Percentiles rank a stretch among this genome's conserved stretches.
These are phyloP conservation scores for Zoanthus sansibaricus DNA, from an alignment of 92 coral and sea anemone species.

Conservation along the genomic window DNA sequence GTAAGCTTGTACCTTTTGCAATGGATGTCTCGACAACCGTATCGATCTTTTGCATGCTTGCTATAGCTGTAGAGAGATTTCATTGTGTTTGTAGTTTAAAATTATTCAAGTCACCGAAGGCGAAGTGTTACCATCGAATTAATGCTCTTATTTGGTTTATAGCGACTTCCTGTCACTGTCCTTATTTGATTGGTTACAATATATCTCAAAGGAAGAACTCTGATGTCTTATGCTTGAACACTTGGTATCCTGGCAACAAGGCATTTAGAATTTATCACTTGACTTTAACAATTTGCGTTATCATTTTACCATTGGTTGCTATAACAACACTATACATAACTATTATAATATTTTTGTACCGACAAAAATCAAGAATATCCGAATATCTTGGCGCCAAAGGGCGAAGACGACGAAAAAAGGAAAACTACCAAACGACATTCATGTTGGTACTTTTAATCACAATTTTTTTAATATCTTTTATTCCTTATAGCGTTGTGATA, in stretches of 20 bases:
- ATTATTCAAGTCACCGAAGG: not conserved
- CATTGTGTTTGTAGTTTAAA: not conserved
- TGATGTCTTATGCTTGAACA: not conserved
- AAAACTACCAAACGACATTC: not conserved
- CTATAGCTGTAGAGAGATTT: conserved; percentile 20
- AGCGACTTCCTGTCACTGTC: not conserved
- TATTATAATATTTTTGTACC: not conserved
- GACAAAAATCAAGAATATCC: not conserved
- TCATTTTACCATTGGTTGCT: not conserved
- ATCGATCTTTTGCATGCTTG: conserved; percentile 18
- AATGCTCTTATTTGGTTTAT: conserved; percentile 18
- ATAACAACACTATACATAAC: not conserved
- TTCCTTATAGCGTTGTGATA: not conserved
- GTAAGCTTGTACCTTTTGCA: conserved; percentile 19
- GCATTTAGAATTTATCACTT: not conserved
- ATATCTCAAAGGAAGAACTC: not conserved
- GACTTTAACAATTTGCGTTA: not conserved
- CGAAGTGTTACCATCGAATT: not conserved
- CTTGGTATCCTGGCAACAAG: not conserved
- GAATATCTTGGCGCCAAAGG: not conserved
- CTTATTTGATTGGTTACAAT: not conserved
- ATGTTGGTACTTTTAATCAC: not conserved
- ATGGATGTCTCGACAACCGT: conserved; percentile 1
- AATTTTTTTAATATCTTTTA: not conserved
- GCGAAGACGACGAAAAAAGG: conserved; percentile 5